Evolutionary conservation across 2,888 invertebrate genomes (phyloP), one percentile per base, ranked within the genome.

Genomic region (Netelia inedita): DNA sequence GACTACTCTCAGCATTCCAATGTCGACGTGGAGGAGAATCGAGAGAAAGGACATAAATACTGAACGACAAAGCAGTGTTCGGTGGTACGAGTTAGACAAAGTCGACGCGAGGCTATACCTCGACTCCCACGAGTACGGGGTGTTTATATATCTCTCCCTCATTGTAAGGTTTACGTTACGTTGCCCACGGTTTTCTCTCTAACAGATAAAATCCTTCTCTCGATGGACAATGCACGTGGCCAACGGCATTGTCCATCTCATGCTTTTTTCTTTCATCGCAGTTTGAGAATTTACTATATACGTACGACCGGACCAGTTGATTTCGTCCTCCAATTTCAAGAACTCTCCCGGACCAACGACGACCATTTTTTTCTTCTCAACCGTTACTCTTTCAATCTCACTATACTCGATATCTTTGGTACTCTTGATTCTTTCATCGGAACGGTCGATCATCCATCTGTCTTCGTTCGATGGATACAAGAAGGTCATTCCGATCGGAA

Each of bases 111-210:
- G 11, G 46, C 46, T 46, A 43, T 21, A 66, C 57, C 11, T 59
- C 6, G 35, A 35, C 14, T 65, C 9, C 65, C 46, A 14, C 46
- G 46, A 14, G 8, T 23, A 65, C 46, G 16, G 0, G 14, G 11
- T 9, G 35, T 53, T 19, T 76, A 46, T 57, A 19, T 55, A 82
- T 81, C 68, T 68, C 50, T 50, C 61, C 19, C 23, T 69, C 74
- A 81, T 75, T 81, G 53, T 61, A 19, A 28, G 68, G 61, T 74
- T 74, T 41, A 71, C 71, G 63, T 61, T 55, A 61, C 68, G 21
- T 69, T 74, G 16, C 74, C 61, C 69, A 53, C 53, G 43, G 50
- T 28, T 28, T 41, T 53, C 6, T 63, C 69, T 63, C 23, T 2
- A 53, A 69, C 46, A 63, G 59, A 80, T 50, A 41, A 66, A 35